Evolutionary conservation across 2,888 invertebrate genomes (phyloP), one percentile per base, ranked within the genome.

Genomic region (Eristalis tenax): DNA sequence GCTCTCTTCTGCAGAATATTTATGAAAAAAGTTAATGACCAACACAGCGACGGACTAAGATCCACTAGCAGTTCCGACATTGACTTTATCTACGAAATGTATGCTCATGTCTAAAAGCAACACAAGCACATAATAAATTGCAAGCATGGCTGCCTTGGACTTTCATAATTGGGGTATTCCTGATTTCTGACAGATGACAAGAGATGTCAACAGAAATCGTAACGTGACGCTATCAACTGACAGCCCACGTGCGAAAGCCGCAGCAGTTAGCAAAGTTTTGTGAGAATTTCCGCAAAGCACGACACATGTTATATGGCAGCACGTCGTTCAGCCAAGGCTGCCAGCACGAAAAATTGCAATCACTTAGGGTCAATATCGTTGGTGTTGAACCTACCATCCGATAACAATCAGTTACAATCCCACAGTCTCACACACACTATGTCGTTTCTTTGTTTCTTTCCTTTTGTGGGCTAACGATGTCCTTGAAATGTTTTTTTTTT

Each of bases 301-400:
- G 59, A 28, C 26, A 35, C 59, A 73, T 66, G 59, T 15, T 57
- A 65, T 43, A 71, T 65, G 71, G 56, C 28, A 40, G 28, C 59
- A 35, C 35, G 8, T 15, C 28, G 6, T 18, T 11, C 18, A 15
- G 40, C 15, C 43, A 15, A 22, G 28, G 43, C 13, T 35, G 43
- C 32, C 43, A 66, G 43, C 70, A 82, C 70, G 70, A 76, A 69
- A 76, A 82, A 76, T 76, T 76, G 76, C 70, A 75, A 70, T 76
- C 81, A 76, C 75, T 76, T 82, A 70, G 75, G 76, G 65, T 70
- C 75, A 75, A 75, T 82, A 82, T 75, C 23, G 43, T 40, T 32
- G 69, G 69, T 64, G 68, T 40, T 75, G 63, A 75, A 56, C 75
- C 69, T 5, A 38, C 22, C 64, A 57, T 59, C 64, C 65, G 81